phyloP scores from a whole-genome alignment of 1,140 invertebrate species.

The Aphaenogaster rudis region DNA sequence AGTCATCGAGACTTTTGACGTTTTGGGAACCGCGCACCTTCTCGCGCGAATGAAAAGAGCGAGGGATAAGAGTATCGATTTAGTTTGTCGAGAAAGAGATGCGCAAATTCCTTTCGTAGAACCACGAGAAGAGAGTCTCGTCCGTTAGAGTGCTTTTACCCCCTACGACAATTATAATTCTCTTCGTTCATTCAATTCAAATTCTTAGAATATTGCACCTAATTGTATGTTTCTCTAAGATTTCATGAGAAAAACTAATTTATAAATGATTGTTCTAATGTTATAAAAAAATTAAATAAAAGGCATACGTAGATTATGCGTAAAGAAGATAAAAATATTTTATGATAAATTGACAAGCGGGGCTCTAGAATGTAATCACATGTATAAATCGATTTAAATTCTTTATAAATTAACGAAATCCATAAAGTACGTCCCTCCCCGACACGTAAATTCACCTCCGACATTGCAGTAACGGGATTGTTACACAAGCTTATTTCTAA shows the following conservation, averaged over 20 bases:
- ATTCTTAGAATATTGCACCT: neutral
- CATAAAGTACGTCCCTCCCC: constrained; percentile 21
- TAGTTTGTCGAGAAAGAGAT: neutral
- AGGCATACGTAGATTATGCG: neutral
- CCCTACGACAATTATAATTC: neutral
- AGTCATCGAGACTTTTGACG: constrained; percentile 19
- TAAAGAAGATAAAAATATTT: neutral
- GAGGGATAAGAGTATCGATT: neutral
- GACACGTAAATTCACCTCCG: constrained; percentile 27
- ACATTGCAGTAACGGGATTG: constrained; percentile 53
- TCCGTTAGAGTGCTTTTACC: neutral
- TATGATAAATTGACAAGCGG: constrained; percentile 19
- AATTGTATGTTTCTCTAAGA: neutral
- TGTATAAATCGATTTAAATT: constrained; percentile 45
- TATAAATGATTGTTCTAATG: neutral
- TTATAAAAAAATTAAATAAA: neutral
- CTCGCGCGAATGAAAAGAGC: constrained; percentile 27
- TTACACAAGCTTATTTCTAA: constrained; percentile 66
- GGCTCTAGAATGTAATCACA: neutral
- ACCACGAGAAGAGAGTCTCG: neutral
- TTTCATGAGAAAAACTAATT: neutral
- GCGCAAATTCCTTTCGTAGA: neutral
- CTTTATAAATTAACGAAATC: constrained; percentile 53
- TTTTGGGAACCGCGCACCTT: neutral
- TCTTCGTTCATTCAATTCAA: neutral